These are phyloP conservation scores for Phocoena sinus DNA, from an alignment of 2,113 vertebrate genomes.

Conservation along the genomic window DNA sequence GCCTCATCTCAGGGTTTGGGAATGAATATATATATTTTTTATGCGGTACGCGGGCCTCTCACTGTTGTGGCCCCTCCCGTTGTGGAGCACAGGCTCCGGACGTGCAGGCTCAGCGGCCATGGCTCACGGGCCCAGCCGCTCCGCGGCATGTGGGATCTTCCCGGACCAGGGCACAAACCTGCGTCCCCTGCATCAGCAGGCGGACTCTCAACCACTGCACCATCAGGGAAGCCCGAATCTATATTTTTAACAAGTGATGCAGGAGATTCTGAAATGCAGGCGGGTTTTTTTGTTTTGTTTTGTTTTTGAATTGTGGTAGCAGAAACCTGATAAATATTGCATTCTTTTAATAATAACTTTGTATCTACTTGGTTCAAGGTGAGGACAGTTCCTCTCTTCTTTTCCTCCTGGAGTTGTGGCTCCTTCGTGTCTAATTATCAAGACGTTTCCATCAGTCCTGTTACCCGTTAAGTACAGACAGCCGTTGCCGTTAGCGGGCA, in stretches of 20 bases:
- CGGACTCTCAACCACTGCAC: no score
- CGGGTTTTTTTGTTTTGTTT: background rate
- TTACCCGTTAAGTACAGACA: background rate
- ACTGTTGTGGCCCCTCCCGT: no score
- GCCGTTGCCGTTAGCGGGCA: background rate
- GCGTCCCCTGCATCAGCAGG: no score
- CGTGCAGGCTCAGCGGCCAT: no score
- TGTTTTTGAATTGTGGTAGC: background rate
- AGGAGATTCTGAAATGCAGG: background rate
- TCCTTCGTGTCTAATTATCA: background rate
- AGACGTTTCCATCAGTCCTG: background rate
- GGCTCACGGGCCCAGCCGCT: no score
- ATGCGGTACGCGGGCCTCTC: no score
- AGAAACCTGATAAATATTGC: background rate
- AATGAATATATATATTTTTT: no score
- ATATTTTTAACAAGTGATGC: background rate
- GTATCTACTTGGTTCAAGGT: background rate
- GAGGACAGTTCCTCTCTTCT: background rate
- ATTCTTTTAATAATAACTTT: background rate
- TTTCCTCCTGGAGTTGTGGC: background rate
- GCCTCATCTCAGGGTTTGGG: no score
- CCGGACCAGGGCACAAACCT: accelerated
- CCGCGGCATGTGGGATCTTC: no score
- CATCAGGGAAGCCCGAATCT: background rate
- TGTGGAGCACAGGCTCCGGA: no score